A percentile compares a stretch with the other conserved stretches of the same genome.
These are phyloP conservation scores for Lytechinus pictus DNA, from an alignment of 35 echinoderm and acorn worm species.

Conservation along the genomic window DNA sequence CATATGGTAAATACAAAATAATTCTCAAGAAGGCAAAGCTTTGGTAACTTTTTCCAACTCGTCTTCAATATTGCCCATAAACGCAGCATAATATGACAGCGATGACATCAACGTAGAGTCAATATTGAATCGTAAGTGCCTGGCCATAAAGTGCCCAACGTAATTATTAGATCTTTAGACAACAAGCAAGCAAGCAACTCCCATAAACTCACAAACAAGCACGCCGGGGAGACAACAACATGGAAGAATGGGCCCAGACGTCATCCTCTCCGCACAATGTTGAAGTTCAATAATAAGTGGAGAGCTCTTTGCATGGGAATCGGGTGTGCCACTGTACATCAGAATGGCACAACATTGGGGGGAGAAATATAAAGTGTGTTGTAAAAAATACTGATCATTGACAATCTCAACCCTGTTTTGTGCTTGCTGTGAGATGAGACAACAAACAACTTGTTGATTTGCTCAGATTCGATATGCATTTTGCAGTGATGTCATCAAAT, in stretches of 20 bases:
- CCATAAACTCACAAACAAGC: background rate
- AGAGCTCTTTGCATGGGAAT: background rate
- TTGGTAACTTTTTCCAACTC: background rate
- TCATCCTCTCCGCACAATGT: background rate
- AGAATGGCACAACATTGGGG: background rate
- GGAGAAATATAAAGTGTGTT: background rate
- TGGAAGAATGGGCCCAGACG: background rate
- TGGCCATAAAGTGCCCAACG: background rate
- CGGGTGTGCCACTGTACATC: background rate
- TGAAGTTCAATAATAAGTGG: background rate
- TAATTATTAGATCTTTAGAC: background rate
- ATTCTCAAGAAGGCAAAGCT: background rate
- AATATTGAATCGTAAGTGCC: constrained; percentile 7
- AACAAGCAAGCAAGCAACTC: background rate
- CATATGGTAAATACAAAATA: background rate
- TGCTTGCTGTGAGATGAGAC: background rate
- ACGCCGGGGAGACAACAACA: background rate
- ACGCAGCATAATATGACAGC: background rate
- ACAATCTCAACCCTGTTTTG: background rate
- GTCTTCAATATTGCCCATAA: background rate
- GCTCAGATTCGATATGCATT: background rate
- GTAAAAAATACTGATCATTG: background rate
- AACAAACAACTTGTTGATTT: background rate
- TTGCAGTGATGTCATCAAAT: background rate
- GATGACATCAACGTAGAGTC: background rate